These are phyloP conservation scores for Armadillidium nasatum DNA, from an alignment of 1,140 invertebrate species.

Conservation along the genomic window DNA sequence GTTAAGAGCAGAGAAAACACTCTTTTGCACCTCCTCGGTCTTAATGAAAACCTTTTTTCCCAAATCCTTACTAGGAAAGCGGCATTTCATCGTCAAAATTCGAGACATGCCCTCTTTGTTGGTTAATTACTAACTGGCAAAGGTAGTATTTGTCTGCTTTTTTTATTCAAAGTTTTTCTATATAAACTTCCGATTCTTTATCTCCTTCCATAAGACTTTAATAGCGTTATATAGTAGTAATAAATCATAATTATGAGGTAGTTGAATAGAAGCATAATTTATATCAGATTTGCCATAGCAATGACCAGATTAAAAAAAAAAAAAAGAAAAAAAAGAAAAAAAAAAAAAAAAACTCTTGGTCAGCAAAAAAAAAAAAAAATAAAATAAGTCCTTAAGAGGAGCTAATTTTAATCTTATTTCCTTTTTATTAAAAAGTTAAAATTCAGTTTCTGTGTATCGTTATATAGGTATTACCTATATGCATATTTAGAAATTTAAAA, in stretches of 20 bases:
- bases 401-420: neutral
- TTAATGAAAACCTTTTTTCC: neutral
- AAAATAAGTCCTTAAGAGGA: neutral
- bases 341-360: neutral
- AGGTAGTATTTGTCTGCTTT: conserved; percentile 4
- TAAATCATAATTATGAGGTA: conserved; percentile 12
- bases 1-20: neutral
- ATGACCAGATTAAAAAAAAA: neutral
- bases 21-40: neutral
- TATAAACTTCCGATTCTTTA: neutral
- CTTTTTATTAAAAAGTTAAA: no score
- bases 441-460: no score
- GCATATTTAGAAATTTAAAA: no score
- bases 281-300: conserved; percentile 8
- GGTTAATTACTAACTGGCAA: neutral
- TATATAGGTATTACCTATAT: no score
- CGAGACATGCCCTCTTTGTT: neutral
- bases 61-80: neutral
- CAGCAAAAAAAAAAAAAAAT: neutral
- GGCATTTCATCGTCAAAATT: neutral
- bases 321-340: neutral
- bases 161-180: conserved; percentile 14
- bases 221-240: conserved; percentile 9
- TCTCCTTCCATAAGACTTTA: conserved; percentile 5
- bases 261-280: conserved; percentile 5